Evolutionary conservation across 2,797 vertebrate genomes (phyloP), one percentile per base, ranked within the genome.

Genomic region (Zenarchopterus dispar): DNA sequence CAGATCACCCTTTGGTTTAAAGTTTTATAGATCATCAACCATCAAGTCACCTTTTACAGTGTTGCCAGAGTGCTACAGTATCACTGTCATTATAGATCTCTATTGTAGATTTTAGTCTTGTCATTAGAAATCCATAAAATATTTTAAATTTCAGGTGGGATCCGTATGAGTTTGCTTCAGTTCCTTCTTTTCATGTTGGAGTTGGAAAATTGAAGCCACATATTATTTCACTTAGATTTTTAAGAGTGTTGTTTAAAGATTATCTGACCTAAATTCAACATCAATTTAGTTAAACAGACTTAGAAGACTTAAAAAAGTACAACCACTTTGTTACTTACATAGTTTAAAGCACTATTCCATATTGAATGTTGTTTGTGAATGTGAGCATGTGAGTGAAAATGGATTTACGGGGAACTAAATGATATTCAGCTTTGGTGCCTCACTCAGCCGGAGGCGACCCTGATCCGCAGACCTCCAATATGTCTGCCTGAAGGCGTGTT

Each of bases 391-490:
- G 70, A 78, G 75, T 73, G 21, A 72, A 74, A 85, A 74, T 31
- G 41, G 52, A 73, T 70, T 54, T 24, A n/a, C 13, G 56, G 58
- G 55, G 33, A 41, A 68, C 61, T 51, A 74, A 80, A 81, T 78
- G 54, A 64, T 49, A 75, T 77, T 75, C 78, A 73, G 73, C 71
- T 59, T 53, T 17, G 75, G 75, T 54, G 70, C 58, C 64, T 72
- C 62, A 17, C 63, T 67, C 50, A 46, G 80, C 83, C 78, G 0
- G 56, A 44, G 77, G 79, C 55, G 0, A 26, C 58, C 48, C 60
- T 62, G 73, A 78, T 82, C 75, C 46, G 45, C 72, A 68, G 69
- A 75, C 78, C 77, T 72, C 59, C 76, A 68, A 59, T 60, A 56
- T 80, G 81, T 81, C 67, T 42, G 73, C 81, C 65, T 15, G 50